phyloP scores from a whole-genome alignment of 2,113 vertebrate species.

The Orientallactaga bullata region DNA sequence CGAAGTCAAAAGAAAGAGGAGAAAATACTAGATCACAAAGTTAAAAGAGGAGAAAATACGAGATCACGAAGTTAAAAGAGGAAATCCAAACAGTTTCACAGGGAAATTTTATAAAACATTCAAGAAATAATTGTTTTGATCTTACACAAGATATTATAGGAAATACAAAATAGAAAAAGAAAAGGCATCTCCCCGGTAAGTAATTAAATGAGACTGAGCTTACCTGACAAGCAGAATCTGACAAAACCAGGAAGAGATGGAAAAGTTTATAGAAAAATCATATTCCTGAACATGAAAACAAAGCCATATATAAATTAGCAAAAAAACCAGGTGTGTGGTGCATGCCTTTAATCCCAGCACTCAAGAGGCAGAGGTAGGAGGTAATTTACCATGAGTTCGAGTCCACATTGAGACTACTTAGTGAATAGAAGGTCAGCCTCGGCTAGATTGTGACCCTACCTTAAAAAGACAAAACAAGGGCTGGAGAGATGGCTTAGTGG shows the following conservation, averaged over 20 bases:
- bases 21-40: neutral
- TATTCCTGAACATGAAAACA: neutral
- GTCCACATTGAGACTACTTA: too few species aligned
- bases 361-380: too few species aligned
- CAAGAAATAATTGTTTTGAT: constrained; percentile 9
- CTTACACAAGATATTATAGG: neutral
- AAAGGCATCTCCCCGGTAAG: neutral
- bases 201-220: constrained; percentile 23
- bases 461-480: too few species aligned
- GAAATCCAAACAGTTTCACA: neutral
- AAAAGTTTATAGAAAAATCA: neutral
- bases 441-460: too few species aligned
- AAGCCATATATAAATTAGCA: neutral
- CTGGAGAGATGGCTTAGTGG: too few species aligned
- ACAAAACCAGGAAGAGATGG: neutral
- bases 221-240: neutral
- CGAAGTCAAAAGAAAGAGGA: neutral
- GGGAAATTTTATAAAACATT: neutral
- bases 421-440: too few species aligned
- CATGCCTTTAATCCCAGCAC: too few species aligned
- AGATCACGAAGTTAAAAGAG: neutral
- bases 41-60: neutral
- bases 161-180: neutral
- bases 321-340: neutral
- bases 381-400: too few species aligned